phyloP scores from a whole-genome alignment of 2,888 invertebrate genomes.

The Melinopterus prodromus region DNA sequence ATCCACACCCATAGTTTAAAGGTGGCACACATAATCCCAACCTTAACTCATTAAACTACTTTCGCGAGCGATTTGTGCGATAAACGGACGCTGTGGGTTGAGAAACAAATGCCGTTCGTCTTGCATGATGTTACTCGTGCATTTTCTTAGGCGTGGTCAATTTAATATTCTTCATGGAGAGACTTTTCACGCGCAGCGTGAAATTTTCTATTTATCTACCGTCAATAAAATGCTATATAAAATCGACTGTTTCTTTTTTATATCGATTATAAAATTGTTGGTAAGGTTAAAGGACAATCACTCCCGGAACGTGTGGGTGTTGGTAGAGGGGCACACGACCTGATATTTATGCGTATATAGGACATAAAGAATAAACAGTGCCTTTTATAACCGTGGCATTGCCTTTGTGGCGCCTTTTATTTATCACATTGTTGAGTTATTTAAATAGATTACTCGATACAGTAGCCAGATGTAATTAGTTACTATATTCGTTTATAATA shows the following conservation, averaged over 20 bases:
- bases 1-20: not conserved
- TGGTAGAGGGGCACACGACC: not conserved
- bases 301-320: not conserved
- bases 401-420: slow-evolving; percentile 4
- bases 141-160: slow-evolving; percentile 4
- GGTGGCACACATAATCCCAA: not conserved
- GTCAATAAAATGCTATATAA: not conserved
- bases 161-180: not conserved
- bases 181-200: not conserved
- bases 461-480: not conserved
- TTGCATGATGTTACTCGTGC: slow-evolving; percentile 4
- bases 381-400: not conserved
- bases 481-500: not conserved
- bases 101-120: not conserved
- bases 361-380: not conserved
- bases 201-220: not conserved
- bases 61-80: not conserved
- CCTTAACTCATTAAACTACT: slow-evolving; percentile 4
- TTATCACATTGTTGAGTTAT: not conserved
- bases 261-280: not conserved
- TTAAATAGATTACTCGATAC: not conserved
- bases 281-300: not conserved
- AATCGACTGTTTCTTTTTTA: not conserved
- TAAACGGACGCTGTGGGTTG: not conserved
- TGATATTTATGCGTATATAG: not conserved